Base-by-base conservation (phyloP, 2,797 vertebrate species). In the Nasua narica region DNA sequence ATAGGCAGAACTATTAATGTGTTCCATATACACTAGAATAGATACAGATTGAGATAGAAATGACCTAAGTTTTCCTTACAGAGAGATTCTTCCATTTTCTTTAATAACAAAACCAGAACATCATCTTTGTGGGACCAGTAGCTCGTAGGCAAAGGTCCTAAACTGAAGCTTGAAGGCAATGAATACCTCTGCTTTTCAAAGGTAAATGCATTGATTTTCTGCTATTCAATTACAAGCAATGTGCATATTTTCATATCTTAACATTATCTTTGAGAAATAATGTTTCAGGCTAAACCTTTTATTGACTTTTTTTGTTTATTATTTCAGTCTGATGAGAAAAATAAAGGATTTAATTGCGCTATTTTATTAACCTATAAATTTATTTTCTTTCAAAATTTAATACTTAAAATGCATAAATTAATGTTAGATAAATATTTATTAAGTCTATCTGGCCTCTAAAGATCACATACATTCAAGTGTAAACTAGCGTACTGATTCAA, bases 351-450 rank as follows among this genome's bases (percentile, higher is more conserved):
- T 92, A 77, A 92, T 96, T 96, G 92, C 1, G 3, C 87, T 97
- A 96, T 91, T 98, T 97, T 97, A 95, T 93, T 95, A 97, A 97
- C 56, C 79, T 92, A 98, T 37, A 98, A 90, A 97, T 90, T 77
- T 91, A 97, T 96, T 97, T 98, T 97, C 93, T 90, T 96, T 94
- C 84, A 54, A 91, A 70, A 3, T 86, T 83, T 82, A 95, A 90
- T 81, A 77, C 32, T 79, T 95, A 50, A 85, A 87, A 70, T 85
- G n/a, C 58, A 60, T 96, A 87, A 88, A 81, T 82, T 78, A 60
- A 65, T 90, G 16, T 43, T 16, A 87, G 50, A 50, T 77, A 91
- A 87, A 56, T 74, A 37, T 78, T 84, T 58, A 37, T 91, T 83
- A 74, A 81, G 8, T 65, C 58, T 87, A 16, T 40, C 56, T 74